Evolutionary conservation across 2,797 vertebrate species (phyloP), one percentile per base, ranked within the genome.

Genomic region (Cuculus canorus): DNA sequence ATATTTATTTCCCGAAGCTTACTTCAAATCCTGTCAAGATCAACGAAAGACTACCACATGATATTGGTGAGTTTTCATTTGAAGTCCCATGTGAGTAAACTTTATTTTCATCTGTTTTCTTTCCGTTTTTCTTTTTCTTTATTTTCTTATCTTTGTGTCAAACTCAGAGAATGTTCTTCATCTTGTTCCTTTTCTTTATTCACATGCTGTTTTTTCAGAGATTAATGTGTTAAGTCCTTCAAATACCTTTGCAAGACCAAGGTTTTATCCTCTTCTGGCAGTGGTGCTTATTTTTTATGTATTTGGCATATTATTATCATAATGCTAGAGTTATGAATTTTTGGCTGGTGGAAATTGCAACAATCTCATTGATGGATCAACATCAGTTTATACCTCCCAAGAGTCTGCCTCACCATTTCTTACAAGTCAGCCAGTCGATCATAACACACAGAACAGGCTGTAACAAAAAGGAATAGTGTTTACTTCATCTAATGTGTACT

Each of bases 1-100:
- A 80, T 82, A 52, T 70, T 91, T 90, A 64, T 94, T 95, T 96
- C 69, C 53, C 83, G 93, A 88, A 92, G 72, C 61, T 90, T 81
- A 77, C 23, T 94, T 86, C 35, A 86, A 76, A 94, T 87, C 66
- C 82, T 43, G 66, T 23, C 73, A 52, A 89, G 64, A 83, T 80
- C 88, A 77, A 13, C 56, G 63, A 52, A 85, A 91, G 7, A 54
- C 65, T 94, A 68, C 73, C 71, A 91, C 75, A 75, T 87, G 86
- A 89, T 56, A 76, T 72, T 66, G 71, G n/a, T 30, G 33, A 73
- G 25, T 66, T 48, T 57, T 81, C 54, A 53, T 86, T 64, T 78
- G 64, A 82, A 93, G 45, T 18, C 33, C 12, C 25, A 25, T 3
- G 16, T 80, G 39, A 82, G n/a, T 17, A 87, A 82, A 68, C 7